These are phyloP conservation scores for Anthophora plumipes DNA, from an alignment of 2,888 invertebrate genomes.

Conservation along the genomic window DNA sequence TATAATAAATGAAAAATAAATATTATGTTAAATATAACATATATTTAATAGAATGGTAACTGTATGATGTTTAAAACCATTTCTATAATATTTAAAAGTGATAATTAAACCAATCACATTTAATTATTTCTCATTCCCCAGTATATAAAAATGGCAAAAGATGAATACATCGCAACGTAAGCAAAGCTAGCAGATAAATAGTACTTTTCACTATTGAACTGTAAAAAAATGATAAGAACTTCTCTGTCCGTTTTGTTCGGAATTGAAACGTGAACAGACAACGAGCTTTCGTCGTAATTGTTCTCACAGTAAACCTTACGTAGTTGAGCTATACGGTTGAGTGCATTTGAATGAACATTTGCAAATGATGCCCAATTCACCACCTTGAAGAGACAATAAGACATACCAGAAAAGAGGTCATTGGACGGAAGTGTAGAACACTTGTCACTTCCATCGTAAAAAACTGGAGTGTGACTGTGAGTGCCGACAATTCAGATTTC, in stretches of 20 bases:
- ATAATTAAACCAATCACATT: no score
- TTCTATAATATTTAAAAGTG: no score
- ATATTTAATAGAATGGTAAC: no score
- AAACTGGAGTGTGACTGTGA: slow-evolving; percentile 42
- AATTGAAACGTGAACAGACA: slow-evolving; percentile 24
- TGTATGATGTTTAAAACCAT: no score
- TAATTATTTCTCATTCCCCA: neutral
- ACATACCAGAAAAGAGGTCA: slow-evolving; percentile 46
- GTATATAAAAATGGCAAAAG: neutral
- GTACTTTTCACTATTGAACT: neutral
- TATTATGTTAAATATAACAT: no score
- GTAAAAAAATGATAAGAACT: neutral
- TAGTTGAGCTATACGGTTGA: slow-evolving; percentile 41
- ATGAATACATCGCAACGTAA: neutral
- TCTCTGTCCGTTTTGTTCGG: neutral
- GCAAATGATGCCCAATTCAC: slow-evolving; percentile 59
- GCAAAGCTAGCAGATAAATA: neutral
- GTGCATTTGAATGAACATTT: slow-evolving; percentile 55
- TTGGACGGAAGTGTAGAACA: slow-evolving; percentile 67
- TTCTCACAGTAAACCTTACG: slow-evolving; percentile 41
- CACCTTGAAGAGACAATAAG: slow-evolving; percentile 50
- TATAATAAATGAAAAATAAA: no score
- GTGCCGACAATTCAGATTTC: neutral
- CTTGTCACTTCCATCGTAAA: slow-evolving; percentile 72
- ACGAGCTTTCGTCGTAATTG: slow-evolving; percentile 52